Conservation (phyloP, 2,888 invertebrate species). For the Drosophila yooni region DNA sequence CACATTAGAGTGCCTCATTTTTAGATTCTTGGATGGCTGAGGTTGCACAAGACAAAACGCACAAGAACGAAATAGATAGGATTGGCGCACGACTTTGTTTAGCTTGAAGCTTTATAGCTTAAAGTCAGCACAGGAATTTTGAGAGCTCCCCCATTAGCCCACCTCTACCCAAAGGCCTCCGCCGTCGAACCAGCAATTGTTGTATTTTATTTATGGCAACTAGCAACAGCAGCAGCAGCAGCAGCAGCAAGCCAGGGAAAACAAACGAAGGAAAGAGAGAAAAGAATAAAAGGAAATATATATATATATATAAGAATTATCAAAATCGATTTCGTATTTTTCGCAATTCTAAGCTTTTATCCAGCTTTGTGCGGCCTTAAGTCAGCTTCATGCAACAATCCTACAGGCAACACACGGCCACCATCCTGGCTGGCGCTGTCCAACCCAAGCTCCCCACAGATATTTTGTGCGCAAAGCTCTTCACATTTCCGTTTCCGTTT, state of each 20-base stretch:
- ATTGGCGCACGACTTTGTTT: slow-evolving; percentile 18
- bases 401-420: slow-evolving; percentile 13
- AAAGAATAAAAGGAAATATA: slow-evolving; percentile 11
- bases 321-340: slow-evolving; percentile 77
- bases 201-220: slow-evolving; percentile 66
- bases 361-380: slow-evolving; percentile 71
- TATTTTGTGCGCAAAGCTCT: slow-evolving; percentile 79
- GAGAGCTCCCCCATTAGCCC: neutral
- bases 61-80: slow-evolving; percentile 8
- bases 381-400: slow-evolving; percentile 62
- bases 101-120: slow-evolving; percentile 42
- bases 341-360: slow-evolving; percentile 78
- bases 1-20: neutral
- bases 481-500: slow-evolving; percentile 82
- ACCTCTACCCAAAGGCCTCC: neutral
- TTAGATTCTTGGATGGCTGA: neutral
- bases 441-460: slow-evolving; percentile 48
- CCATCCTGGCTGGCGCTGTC: slow-evolving; percentile 14
- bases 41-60: neutral
- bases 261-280: slow-evolving; percentile 1
- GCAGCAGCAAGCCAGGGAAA: slow-evolving; percentile 2
- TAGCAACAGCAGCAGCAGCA: slow-evolving; percentile 23
- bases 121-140: slow-evolving; percentile 30
- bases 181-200: slow-evolving; percentile 27
- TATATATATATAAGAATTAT: slow-evolving; percentile 38